Evolutionary conservation across 2,113 vertebrate genomes (phyloP).

Genomic region (Ammodytes marinus): DNA sequence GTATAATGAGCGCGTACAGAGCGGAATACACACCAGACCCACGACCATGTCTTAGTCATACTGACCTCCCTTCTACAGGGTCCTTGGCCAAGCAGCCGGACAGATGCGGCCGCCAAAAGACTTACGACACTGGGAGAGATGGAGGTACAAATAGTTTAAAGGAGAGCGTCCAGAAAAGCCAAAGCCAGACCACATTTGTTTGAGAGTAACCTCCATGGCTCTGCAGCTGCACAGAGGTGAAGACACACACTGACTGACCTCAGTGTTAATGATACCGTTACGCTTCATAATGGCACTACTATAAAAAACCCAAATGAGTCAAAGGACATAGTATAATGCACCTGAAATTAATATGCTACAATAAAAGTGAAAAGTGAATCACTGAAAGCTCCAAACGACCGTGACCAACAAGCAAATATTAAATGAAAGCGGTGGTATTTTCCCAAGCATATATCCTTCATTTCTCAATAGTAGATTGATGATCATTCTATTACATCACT

Average conservation of each 20-base stretch:
- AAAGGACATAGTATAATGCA: conserved; percentile 51
- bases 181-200: conserved; percentile 59
- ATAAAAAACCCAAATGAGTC: conserved; percentile 24
- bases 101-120: conserved; percentile 51
- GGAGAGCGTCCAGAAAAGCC: conserved; percentile 48
- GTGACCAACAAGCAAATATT: conserved; percentile 31
- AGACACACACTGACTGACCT: conserved; percentile 59
- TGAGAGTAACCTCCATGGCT: conserved; percentile 43
- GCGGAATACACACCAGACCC: not conserved
- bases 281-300: conserved; percentile 46
- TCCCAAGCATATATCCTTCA: conserved; percentile 40
- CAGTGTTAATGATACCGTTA: conserved; percentile 60
- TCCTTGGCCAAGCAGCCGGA: conserved; percentile 62
- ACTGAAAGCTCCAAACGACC: conserved; percentile 42
- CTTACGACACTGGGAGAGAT: conserved; percentile 63
- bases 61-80: conserved; percentile 38
- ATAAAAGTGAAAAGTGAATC: conserved; percentile 42
- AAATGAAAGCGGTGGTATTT: conserved; percentile 28
- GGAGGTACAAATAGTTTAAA: conserved; percentile 65
- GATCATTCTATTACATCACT: conserved; percentile 56
- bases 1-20: conserved; percentile 60
- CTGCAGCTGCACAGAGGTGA: conserved; percentile 64
- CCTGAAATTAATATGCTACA: conserved; percentile 48
- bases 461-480: conserved; percentile 37
- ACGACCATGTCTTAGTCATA: conserved; percentile 36